Evolutionary conservation across 2,113 vertebrate genomes (phyloP), one percentile per base, ranked within the genome.

Genomic region (Ardeotis arabs): DNA sequence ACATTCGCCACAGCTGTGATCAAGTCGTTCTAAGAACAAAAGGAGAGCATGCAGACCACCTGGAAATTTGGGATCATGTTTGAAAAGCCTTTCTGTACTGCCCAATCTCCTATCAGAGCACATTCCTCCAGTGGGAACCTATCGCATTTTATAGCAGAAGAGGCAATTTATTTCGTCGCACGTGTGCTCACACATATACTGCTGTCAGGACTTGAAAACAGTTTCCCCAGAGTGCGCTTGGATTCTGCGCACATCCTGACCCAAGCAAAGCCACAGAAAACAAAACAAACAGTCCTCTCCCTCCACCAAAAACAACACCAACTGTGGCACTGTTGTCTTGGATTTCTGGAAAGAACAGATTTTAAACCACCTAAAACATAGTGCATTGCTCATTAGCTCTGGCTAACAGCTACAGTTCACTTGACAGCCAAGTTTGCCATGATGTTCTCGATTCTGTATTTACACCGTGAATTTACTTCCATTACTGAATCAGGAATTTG

Each of bases 361-460:
- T 90, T 91, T 29, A 49, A 90, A 68, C 47, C 62, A 58, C 19
- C 47, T 52, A 49, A 12, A 75, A 55, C 21, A 63, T 3, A 82
- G 58, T 2, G 15, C 39, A 21, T 11, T 83, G 63, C 82, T 94
- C 69, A 29, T 67, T 70, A 95, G 45, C 52, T 83, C 47, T 53
- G 74, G 64, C 20, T 80, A 87, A 67, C 55, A 66, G 56, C 63
- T 62, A 28, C 25, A 85, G 64, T 45, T 91, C 59, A 79, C 28
- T 56, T 69, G 64, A 78, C 86, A 93, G 68, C 41, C 31, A 33
- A 55, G 58, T 81, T 63, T 95, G 58, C 50, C 29, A 84, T 33
- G 39, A 77, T 3, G 12, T 49, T 89, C 62, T 91, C 67, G 56
- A 17, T 60, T 64, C 53, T 58, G 35, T 67, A 56, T 87, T 94